A percentile compares a stretch with the other conserved stretches of the same genome.
Conservation (phyloP, 2,113 vertebrate genomes). For the Rhynchomys soricoides region DNA sequence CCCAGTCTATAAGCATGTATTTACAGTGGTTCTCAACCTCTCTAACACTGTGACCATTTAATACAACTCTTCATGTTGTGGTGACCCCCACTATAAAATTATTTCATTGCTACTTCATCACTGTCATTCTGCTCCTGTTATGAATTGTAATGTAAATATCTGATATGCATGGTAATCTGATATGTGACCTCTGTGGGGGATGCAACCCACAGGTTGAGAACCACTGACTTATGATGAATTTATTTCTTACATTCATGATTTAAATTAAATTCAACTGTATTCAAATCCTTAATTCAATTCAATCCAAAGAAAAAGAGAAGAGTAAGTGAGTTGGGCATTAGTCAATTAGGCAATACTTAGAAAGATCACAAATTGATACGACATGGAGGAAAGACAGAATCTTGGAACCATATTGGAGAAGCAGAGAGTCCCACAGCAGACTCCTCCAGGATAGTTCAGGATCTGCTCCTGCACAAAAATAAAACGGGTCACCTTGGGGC, state of each 20-base stretch:
- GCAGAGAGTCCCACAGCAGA: background rate
- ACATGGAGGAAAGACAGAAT: background rate
- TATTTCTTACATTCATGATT: conserved; percentile 17
- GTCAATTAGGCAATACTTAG: background rate
- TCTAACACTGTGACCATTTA: background rate
- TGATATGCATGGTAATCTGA: background rate
- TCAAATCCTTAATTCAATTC: background rate
- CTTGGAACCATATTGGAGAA: background rate
- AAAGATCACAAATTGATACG: background rate
- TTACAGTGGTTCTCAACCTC: background rate
- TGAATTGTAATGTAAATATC: background rate
- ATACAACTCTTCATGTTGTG: background rate
- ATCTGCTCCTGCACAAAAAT: too few relatives aligned
- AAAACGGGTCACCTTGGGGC: too few relatives aligned
- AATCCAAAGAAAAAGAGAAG: background rate
- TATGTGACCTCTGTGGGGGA: too few relatives aligned
- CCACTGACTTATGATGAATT: conserved; percentile 11
- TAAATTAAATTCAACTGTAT: conserved; percentile 50
- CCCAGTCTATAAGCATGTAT: background rate
- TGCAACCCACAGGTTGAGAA: background rate
- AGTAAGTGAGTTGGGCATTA: background rate
- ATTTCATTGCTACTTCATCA: background rate
- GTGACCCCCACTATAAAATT: background rate
- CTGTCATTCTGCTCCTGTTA: background rate
- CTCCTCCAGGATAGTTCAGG: background rate